Evolutionary conservation across 2,888 invertebrate species (phyloP).

Genomic region (Habrosyne pyritoides): DNA sequence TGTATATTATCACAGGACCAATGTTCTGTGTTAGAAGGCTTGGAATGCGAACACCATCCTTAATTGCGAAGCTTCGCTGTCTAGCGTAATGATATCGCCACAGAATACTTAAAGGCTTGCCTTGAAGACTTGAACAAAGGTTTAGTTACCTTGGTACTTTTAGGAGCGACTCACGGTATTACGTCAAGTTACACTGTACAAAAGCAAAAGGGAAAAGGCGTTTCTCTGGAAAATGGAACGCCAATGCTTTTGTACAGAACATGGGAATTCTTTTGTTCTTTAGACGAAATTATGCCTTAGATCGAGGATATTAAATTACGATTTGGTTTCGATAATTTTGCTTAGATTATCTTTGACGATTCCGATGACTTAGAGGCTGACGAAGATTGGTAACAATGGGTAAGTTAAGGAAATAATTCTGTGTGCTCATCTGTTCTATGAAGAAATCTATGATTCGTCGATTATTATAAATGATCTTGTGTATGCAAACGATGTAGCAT

Average conservation of each 20-base stretch:
- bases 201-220: no score
- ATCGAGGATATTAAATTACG: no score
- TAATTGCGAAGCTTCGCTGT: no score
- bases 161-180: background rate
- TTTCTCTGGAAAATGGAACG: no score
- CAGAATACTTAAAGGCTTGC: background rate
- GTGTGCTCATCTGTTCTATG: background rate
- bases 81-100: background rate
- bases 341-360: no score
- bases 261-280: no score
- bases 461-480: background rate
- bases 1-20: slow-evolving; percentile 8
- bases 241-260: no score
- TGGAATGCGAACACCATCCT: background rate
- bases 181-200: no score
- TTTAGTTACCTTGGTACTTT: background rate
- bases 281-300: background rate
- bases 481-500: background rate
- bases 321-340: no score
- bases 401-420: background rate
- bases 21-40: no score
- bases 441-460: background rate
- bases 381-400: background rate
- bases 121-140: background rate
- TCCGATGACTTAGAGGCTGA: background rate